Percentiles rank a stretch among this genome's conserved stretches.
phyloP scores from a whole-genome alignment of 2,888 invertebrate species.

The Acanthosepion lycidas region DNA sequence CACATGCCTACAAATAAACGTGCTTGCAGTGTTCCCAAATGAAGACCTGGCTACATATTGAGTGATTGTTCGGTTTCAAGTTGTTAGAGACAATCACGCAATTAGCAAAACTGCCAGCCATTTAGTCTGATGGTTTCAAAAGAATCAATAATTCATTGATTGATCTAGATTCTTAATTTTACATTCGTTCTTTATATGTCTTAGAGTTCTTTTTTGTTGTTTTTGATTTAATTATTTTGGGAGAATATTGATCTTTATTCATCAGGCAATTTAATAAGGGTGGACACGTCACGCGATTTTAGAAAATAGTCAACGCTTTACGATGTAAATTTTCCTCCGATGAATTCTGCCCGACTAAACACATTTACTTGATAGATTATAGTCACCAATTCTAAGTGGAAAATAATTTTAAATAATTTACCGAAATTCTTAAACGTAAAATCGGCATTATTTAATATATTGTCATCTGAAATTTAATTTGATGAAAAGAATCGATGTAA shows the following conservation, averaged over 20 bases:
- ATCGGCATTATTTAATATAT: too few relatives aligned
- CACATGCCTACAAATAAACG: neutral
- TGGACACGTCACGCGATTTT: neutral
- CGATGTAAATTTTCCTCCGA: neutral
- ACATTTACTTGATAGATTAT: neutral
- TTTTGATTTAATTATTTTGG: neutral
- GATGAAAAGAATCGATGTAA: too few relatives aligned
- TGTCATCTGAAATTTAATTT: too few relatives aligned
- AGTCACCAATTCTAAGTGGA: neutral
- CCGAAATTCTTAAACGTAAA: too few relatives aligned
- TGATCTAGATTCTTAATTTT: neutral
- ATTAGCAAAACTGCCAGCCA: constrained; percentile 16
- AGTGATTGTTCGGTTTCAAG: neutral
- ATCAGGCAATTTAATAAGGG: neutral
- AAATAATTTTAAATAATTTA: too few relatives aligned
- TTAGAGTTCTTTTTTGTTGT: neutral
- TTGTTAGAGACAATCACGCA: neutral
- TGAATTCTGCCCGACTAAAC: neutral
- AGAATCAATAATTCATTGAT: neutral
- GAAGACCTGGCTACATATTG: neutral
- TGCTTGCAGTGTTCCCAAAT: neutral
- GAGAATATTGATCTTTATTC: neutral
- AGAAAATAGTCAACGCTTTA: neutral
- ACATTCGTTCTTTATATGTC: neutral
- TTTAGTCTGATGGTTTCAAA: neutral